phyloP scores from a whole-genome alignment of 2,797 vertebrate genomes.

The Mus minutoides region DNA sequence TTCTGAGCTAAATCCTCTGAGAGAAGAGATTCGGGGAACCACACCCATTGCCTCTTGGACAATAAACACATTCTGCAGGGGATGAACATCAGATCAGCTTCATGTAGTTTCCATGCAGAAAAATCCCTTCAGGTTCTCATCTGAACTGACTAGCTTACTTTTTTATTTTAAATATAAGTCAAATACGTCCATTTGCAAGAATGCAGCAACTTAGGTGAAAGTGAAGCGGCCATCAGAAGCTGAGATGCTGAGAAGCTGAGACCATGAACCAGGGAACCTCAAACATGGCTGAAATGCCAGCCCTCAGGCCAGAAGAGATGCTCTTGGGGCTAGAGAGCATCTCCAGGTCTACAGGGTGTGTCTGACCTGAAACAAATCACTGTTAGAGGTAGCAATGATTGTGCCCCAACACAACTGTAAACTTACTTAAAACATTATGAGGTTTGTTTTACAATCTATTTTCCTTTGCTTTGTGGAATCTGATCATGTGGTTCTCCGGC shows the following conservation, averaged over 20 bases:
- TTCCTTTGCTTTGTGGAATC: background rate
- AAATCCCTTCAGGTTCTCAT: background rate
- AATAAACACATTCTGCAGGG: background rate
- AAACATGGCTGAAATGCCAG: background rate
- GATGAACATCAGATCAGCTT: too few species aligned
- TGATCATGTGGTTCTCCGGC: accelerated
- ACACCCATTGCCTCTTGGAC: background rate
- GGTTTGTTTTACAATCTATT: background rate
- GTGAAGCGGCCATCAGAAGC: too few species aligned
- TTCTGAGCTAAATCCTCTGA: background rate
- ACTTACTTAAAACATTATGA: background rate
- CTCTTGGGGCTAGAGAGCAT: background rate
- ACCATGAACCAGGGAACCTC: background rate
- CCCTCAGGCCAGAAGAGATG: background rate
- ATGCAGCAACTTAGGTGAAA: background rate
- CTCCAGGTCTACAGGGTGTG: background rate
- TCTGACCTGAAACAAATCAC: background rate
- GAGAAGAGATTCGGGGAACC: background rate
- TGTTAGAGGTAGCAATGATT: background rate
- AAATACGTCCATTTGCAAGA: conserved; percentile 31
- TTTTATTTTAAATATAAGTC: background rate
- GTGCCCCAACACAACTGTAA: background rate
- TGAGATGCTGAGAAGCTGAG: background rate
- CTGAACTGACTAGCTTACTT: background rate
- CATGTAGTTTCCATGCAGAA: background rate